phyloP scores from a whole-genome alignment of 2,113 vertebrate species.

The Propithecus coquereli region DNA sequence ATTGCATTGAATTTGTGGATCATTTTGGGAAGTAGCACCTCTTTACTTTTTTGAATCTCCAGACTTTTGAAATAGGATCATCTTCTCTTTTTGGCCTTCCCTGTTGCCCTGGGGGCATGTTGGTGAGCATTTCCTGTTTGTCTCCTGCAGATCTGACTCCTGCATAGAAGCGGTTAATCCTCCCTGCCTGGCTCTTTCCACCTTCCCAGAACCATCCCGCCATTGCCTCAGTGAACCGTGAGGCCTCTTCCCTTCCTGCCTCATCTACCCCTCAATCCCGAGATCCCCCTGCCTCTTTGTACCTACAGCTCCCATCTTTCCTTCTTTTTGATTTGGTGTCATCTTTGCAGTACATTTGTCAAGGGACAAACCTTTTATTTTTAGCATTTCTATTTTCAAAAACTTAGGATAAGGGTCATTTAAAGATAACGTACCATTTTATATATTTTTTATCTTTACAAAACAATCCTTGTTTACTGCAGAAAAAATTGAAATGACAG shows the following conservation, averaged over 20 bases:
- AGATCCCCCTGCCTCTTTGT: rapidly evolving
- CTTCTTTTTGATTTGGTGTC: background rate
- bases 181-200: background rate
- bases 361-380: background rate
- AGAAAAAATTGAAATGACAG: background rate
- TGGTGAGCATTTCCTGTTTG: background rate
- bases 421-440: background rate
- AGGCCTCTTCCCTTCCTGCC: background rate
- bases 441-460: background rate
- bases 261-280: background rate
- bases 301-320: background rate
- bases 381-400: slow-evolving; percentile 31
- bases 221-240: no score
- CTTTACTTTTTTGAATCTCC: background rate
- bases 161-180: background rate
- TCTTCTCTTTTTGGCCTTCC: background rate
- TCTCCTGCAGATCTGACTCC: background rate
- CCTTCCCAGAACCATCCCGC: background rate
- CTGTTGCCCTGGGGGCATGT: background rate
- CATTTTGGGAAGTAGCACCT: no score
- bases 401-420: background rate
- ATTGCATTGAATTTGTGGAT: no score
- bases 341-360: background rate
- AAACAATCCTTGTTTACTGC: background rate
- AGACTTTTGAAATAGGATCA: background rate